Evolutionary conservation across 2,113 vertebrate species (phyloP).

Genomic region (Brachyhypopomus gauderio): DNA sequence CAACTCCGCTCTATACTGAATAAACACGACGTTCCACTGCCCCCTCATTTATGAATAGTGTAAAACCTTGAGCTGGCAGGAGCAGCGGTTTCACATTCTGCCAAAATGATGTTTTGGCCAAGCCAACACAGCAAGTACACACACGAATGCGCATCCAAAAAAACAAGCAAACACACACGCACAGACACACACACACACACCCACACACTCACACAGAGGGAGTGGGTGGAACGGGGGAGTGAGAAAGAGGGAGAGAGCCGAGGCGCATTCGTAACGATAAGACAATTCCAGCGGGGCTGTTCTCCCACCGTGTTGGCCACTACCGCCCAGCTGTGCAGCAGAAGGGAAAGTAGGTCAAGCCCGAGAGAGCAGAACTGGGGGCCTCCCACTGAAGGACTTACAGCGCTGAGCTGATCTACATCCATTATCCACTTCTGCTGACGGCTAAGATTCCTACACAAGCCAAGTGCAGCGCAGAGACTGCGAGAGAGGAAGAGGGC

Average conservation of each 20-base stretch:
- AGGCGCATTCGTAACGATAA: slow-evolving; percentile 23
- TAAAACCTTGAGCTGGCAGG: not conserved
- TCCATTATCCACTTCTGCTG: slow-evolving; percentile 62
- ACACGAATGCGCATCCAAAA: not conserved
- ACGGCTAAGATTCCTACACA: slow-evolving; percentile 52
- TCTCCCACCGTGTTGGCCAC: not conserved
- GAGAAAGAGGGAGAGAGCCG: not conserved
- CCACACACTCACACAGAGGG: slow-evolving; percentile 20
- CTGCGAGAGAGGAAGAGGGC: not conserved
- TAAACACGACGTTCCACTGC: slow-evolving; percentile 14
- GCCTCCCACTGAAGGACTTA: slow-evolving; percentile 31
- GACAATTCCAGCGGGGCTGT: not conserved
- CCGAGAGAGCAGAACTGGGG: slow-evolving; percentile 9
- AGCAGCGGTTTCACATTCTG: not conserved
- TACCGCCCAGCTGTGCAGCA: slow-evolving; percentile 28
- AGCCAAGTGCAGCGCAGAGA: not conserved
- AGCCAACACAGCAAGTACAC: slow-evolving; percentile 12
- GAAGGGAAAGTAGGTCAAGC: slow-evolving; percentile 52
- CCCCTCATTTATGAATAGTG: slow-evolving; percentile 9
- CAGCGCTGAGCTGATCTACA: slow-evolving; percentile 57
- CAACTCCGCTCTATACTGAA: not conserved
- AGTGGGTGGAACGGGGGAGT: not conserved
- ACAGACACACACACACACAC: slow-evolving; percentile 53
- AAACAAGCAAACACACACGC: slow-evolving; percentile 51
- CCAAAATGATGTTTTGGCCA: slow-evolving; percentile 1